Evolutionary conservation across 1,140 invertebrate species (phyloP).

Genomic region (Pogonomyrmex californicus): DNA sequence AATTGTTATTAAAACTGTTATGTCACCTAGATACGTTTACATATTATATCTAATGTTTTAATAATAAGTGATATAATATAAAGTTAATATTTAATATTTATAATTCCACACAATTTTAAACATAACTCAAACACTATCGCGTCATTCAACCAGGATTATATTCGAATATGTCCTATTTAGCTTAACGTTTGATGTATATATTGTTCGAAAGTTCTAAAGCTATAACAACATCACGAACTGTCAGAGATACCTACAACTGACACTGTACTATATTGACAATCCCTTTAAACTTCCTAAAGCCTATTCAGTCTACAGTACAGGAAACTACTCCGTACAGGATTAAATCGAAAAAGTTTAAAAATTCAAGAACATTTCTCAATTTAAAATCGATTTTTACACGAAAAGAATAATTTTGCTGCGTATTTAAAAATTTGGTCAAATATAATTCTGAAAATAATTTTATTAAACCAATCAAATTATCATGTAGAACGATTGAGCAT

Average conservation of each 20-base stretch:
- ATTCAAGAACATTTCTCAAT: not conserved
- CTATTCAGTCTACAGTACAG: not conserved
- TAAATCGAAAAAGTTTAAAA: not conserved
- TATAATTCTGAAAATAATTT: too few relatives aligned
- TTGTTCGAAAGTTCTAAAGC: slow-evolving; percentile 18
- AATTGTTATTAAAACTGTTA: slow-evolving; percentile 10
- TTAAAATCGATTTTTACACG: not conserved
- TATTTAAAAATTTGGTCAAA: too few relatives aligned
- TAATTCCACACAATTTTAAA: slow-evolving; percentile 6
- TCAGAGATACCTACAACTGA: not conserved
- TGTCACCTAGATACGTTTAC: not conserved
- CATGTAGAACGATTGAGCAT: too few relatives aligned
- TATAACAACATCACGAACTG: slow-evolving; percentile 25
- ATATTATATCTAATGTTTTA: not conserved
- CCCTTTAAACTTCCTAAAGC: slow-evolving; percentile 37
- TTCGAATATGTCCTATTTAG: not conserved
- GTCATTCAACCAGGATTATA: not conserved
- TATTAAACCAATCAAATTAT: too few relatives aligned
- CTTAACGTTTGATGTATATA: not conserved
- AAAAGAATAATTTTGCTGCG: not conserved
- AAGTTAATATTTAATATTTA: slow-evolving; percentile 5
- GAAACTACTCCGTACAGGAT: too few relatives aligned
- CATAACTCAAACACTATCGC: not conserved
- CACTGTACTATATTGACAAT: not conserved
- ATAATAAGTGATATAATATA: not conserved